Conservation (phyloP, 1,140 invertebrate genomes). For the Hestina assimilis region DNA sequence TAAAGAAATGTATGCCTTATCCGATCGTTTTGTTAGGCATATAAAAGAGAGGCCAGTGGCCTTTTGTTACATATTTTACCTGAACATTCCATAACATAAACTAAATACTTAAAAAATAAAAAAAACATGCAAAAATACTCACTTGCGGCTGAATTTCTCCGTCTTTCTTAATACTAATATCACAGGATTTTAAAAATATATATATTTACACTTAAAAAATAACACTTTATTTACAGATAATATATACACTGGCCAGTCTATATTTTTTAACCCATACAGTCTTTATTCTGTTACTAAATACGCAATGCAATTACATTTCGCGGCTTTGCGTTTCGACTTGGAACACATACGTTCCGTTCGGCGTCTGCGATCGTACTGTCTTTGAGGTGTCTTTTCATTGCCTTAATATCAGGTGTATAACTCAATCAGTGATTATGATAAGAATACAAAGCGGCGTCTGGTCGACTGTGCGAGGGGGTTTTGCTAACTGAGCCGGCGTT, state of each 20-base stretch:
- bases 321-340: constrained; percentile 19
- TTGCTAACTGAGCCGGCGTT: constrained; percentile 18
- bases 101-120: constrained; percentile 10
- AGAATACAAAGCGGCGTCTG: constrained; percentile 28
- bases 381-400: constrained; percentile 32
- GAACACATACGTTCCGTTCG: constrained; percentile 36
- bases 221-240: constrained; percentile 44
- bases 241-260: constrained; percentile 42
- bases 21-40: constrained; percentile 14
- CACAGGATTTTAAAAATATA: constrained; percentile 65
- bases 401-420: constrained; percentile 61
- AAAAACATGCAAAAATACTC: constrained; percentile 44
- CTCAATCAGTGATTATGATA: constrained; percentile 60
- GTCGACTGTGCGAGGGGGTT: constrained; percentile 6
- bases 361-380: constrained; percentile 41
- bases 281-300: constrained; percentile 23
- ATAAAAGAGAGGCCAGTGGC: constrained; percentile 22
- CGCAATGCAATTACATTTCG: constrained; percentile 44
- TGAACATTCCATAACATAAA: constrained; percentile 8
- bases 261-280: constrained; percentile 42
- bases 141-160: constrained; percentile 42
- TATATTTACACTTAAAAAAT: constrained; percentile 38
- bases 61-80: constrained; percentile 24
- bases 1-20: constrained; percentile 10
- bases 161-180: constrained; percentile 57